These are phyloP conservation scores for Drosophila insularis DNA, from an alignment of 1,140 invertebrate genomes.

Conservation along the genomic window DNA sequence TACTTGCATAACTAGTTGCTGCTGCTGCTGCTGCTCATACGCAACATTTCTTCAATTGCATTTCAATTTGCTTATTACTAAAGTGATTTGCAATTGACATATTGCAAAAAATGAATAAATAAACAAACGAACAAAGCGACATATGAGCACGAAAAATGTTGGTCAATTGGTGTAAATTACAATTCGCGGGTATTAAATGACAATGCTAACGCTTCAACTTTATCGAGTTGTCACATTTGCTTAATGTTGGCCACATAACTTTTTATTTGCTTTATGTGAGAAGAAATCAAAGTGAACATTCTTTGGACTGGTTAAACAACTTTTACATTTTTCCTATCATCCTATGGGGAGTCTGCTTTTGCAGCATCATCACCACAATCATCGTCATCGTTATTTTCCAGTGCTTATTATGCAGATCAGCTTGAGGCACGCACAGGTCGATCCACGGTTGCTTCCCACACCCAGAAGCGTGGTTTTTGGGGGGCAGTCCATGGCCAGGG, in stretches of 20 bases:
- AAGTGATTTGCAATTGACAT: constrained; percentile 59
- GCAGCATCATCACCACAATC: constrained; percentile 29
- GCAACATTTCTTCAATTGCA: constrained; percentile 74
- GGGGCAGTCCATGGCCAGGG: neutral
- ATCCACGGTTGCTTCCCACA: constrained; percentile 46
- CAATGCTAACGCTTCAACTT: neutral
- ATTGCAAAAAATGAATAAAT: constrained; percentile 40
- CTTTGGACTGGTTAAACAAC: constrained; percentile 68
- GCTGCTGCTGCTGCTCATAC: constrained; percentile 34
- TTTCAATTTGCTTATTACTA: constrained; percentile 66
- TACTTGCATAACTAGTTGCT: constrained; percentile 57
- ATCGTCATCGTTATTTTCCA: constrained; percentile 27
- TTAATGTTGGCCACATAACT: constrained; percentile 40
- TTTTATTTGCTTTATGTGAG: constrained; percentile 20
- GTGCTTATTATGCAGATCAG: constrained; percentile 68
- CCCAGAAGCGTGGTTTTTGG: neutral
- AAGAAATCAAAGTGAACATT: constrained; percentile 46
- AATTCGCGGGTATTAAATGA: constrained; percentile 20
- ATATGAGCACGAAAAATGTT: constrained; percentile 11
- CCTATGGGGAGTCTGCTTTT: constrained; percentile 17
- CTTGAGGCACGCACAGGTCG: constrained; percentile 35
- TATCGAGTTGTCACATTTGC: constrained; percentile 25
- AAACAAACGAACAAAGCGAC: constrained; percentile 22
- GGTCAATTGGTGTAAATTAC: constrained; percentile 43
- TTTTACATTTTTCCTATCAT: constrained; percentile 64